A percentile compares a stretch with the other conserved stretches of the same genome.
These are phyloP conservation scores for Nannospalax galili DNA, from an alignment of 2,113 vertebrate genomes.

Conservation along the genomic window DNA sequence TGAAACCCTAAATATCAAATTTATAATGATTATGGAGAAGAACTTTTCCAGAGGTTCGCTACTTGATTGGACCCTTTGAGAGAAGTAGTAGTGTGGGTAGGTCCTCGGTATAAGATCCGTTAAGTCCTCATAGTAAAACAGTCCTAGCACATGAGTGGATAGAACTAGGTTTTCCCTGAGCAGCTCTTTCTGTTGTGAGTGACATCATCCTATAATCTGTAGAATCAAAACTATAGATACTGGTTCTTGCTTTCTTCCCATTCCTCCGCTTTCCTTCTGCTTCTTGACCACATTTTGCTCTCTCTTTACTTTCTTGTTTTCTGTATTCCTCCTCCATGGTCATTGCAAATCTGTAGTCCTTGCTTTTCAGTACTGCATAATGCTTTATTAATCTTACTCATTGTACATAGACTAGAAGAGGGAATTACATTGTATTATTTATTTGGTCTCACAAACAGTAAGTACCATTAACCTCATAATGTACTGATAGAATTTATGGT, in stretches of 20 bases:
- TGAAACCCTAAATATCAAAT: slow-evolving; percentile 17
- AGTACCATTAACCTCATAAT: slow-evolving; percentile 37
- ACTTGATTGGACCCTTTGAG: slow-evolving; percentile 7
- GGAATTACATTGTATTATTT: not conserved
- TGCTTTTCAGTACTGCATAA: slow-evolving; percentile 37
- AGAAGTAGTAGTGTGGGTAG: slow-evolving; percentile 14
- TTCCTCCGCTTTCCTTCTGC: not conserved
- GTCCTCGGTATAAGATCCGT: not conserved
- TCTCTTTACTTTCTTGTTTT: not conserved
- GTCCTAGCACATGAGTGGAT: not conserved
- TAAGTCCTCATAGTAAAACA: not conserved
- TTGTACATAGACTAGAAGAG: slow-evolving; percentile 25
- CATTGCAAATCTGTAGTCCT: slow-evolving; percentile 31
- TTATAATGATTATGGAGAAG: slow-evolving; percentile 40
- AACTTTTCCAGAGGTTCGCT: not conserved
- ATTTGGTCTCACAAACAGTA: slow-evolving; percentile 26
- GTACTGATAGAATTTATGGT: slow-evolving; percentile 33
- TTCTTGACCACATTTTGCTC: not conserved
- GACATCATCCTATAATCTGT: not conserved
- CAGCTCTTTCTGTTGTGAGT: not conserved
- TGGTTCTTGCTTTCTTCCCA: slow-evolving; percentile 20
- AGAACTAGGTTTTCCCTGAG: slow-evolving; percentile 43
- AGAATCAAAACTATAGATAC: not conserved
- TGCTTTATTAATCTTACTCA: slow-evolving; percentile 45
- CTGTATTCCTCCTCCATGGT: not conserved